Evolutionary conservation across 92 coral and sea anemone genomes (phyloP), one percentile per base, ranked within the genome.

Genomic region (Epizoanthus ramosus): DNA sequence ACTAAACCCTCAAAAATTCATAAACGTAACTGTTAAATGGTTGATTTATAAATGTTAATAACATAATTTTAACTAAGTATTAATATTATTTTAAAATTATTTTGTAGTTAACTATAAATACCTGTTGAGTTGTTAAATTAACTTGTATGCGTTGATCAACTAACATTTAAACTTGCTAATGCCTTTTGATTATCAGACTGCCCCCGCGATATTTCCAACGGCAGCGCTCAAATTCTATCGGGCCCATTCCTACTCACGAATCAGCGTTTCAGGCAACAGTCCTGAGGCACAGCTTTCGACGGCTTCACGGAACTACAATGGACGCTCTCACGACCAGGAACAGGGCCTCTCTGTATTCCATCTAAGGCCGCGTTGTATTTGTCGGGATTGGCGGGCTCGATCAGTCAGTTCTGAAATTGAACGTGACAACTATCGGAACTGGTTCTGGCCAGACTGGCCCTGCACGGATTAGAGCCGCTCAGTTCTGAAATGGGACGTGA

Each of bases 261-360:
- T 33, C 31, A 5, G 57, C 52, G 23, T 57, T 77, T 13, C 82
- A 77, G 59, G 8, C 71, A 19, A 77, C 82, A 14, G 82, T 77
- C 45, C 37, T 77, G 19, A 77, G 82, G 19, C 82, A 77, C 82
- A 77, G 82, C 21, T 77, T 77, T 77, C 82, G 82, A 33, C 82
- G 82, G 57, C 56, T 77, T 56, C 82, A 39, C 21, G 82, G 82
- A 39, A 77, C 82, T 10, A 39, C 82, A 19, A 77, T 77, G 82
- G 82, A 77, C 21, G 82, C 82, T 19, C 41, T 60, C 16, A 60
- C 82, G 22, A 60, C 57, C 22, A 69, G 71, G 45, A 52, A 68
- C 5, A 37, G 63, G 7, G 63, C 71, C 16, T 61, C 63, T 43
- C 60, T 57, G n/a, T 61, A 77, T 43, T 60, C 82, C 1, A 69